phyloP scores from a whole-genome alignment of 1,140 invertebrate genomes.

The Drosophila guanche region DNA sequence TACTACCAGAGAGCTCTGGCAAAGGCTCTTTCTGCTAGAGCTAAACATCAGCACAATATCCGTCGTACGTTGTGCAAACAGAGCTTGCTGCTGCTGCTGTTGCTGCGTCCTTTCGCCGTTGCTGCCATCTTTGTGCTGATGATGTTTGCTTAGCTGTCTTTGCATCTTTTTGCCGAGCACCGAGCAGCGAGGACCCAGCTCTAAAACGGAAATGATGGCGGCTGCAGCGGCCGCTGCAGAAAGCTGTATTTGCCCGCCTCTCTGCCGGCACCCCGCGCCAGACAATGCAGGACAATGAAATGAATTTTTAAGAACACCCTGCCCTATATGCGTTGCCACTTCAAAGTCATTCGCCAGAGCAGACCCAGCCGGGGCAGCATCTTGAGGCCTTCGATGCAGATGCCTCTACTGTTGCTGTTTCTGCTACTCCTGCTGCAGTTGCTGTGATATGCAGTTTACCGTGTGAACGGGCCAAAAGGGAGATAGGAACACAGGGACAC shows the following conservation, averaged over 20 bases:
- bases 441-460: slow-evolving; percentile 74
- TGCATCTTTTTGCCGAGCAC: slow-evolving; percentile 71
- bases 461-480: slow-evolving; percentile 6
- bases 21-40: slow-evolving; percentile 52
- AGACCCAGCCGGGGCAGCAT: slow-evolving; percentile 44
- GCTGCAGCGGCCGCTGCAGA: slow-evolving; percentile 69
- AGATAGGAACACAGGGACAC: background rate
- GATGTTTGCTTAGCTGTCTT: slow-evolving; percentile 83
- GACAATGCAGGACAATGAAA: slow-evolving; percentile 81
- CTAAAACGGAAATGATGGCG: slow-evolving; percentile 82
- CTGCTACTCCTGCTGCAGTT: slow-evolving; percentile 32
- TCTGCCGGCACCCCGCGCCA: slow-evolving; percentile 45
- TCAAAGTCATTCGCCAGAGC: slow-evolving; percentile 74
- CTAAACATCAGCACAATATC: slow-evolving; percentile 80
- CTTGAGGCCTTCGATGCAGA: slow-evolving; percentile 48
- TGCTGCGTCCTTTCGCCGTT: slow-evolving; percentile 39
- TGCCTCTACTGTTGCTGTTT: slow-evolving; percentile 6
- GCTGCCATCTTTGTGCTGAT: slow-evolving; percentile 78
- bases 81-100: slow-evolving; percentile 16
- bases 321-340: slow-evolving; percentile 78
- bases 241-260: slow-evolving; percentile 74
- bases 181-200: slow-evolving; percentile 65
- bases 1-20: slow-evolving; percentile 10
- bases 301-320: slow-evolving; percentile 81
- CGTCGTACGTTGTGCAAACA: slow-evolving; percentile 76